phyloP scores from a whole-genome alignment of 2,113 vertebrate species.

The Rhineura floridana region DNA sequence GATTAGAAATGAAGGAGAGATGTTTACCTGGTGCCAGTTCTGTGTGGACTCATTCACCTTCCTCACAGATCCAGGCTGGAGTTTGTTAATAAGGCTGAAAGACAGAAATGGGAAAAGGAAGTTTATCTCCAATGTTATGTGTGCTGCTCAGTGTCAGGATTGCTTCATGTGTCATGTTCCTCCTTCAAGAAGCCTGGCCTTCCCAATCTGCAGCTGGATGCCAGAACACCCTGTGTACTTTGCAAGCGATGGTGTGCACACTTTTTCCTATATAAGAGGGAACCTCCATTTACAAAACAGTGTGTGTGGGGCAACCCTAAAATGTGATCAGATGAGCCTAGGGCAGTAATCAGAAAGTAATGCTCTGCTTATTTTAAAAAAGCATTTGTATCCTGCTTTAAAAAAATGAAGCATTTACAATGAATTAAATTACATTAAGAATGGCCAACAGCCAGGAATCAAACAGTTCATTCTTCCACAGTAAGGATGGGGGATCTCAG shows the following conservation, averaged over 20 bases:
- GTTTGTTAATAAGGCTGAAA: slow-evolving; percentile 89
- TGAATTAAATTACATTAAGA: not conserved
- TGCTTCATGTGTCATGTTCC: not conserved
- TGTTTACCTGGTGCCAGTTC: slow-evolving; percentile 93
- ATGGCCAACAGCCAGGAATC: not conserved
- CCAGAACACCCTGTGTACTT: not conserved
- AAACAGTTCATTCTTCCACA: not conserved
- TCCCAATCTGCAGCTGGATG: not conserved
- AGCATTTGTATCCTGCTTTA: not conserved
- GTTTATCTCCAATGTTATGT: not conserved
- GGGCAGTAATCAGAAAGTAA: not conserved
- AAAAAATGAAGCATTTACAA: not conserved
- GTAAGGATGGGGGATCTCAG: too few species aligned
- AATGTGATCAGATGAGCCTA: not conserved
- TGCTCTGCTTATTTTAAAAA: not conserved
- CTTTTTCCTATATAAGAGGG: not conserved
- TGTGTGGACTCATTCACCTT: slow-evolving; percentile 88
- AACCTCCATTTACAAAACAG: not conserved
- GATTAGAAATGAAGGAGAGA: too few species aligned
- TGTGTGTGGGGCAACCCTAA: not conserved
- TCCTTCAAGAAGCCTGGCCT: not conserved
- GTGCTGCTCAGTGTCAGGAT: not conserved
- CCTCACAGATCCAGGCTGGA: slow-evolving; percentile 89
- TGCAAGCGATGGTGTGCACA: not conserved
- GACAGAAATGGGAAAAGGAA: not conserved